Evolutionary conservation across 2,113 vertebrate species (phyloP).

Genomic region (Gasterosteus aculeatus): DNA sequence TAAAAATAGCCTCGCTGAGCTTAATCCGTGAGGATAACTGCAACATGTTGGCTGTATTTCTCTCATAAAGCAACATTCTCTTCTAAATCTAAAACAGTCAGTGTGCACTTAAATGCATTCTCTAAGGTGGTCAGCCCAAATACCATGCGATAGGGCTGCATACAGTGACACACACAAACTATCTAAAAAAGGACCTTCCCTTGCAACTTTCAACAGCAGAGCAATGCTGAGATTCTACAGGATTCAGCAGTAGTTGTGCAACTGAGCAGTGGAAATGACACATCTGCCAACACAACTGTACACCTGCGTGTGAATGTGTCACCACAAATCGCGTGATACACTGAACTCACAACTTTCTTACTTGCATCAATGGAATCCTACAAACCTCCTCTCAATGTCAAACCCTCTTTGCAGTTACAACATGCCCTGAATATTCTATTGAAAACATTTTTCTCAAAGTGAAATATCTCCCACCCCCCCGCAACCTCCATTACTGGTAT

Average conservation of each 20-base stretch:
- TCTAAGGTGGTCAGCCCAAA: background rate
- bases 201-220: conserved; percentile 41
- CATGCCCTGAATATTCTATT: conserved; percentile 39
- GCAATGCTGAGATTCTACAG: conserved; percentile 34
- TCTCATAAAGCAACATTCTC: conserved; percentile 1
- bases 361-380: conserved; percentile 26
- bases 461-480: background rate
- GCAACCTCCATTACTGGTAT: background rate
- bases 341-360: conserved; percentile 16
- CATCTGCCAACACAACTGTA: conserved; percentile 10
- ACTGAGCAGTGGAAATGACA: conserved; percentile 24
- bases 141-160: conserved; percentile 7
- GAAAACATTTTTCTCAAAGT: conserved; percentile 14
- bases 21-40: too few relatives aligned
- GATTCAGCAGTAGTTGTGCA: conserved; percentile 29
- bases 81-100: conserved; percentile 15
- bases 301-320: conserved; percentile 33
- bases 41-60: background rate
- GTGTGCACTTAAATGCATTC: background rate
- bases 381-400: conserved; percentile 46
- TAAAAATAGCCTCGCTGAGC: too few relatives aligned
- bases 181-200: conserved; percentile 3
- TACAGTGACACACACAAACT: conserved; percentile 22
- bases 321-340: conserved; percentile 2
- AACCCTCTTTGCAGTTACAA: conserved; percentile 30